phyloP scores from a whole-genome alignment of 2,113 vertebrate species.

The Passer montanus region DNA sequence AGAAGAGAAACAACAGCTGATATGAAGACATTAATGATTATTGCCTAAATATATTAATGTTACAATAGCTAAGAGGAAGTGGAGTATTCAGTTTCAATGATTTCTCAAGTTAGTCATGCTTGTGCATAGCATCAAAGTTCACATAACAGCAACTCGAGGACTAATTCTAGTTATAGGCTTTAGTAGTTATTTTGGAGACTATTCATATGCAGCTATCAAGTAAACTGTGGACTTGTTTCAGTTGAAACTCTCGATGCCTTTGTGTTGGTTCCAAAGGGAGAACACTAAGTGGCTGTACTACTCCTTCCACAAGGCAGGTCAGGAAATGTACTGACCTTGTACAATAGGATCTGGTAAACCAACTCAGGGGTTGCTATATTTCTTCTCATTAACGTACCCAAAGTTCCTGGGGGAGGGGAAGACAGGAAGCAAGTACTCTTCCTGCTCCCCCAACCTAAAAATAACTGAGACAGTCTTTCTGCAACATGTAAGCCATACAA shows the following conservation, averaged over 20 bases:
- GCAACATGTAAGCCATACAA: not conserved
- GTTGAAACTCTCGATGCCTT: not conserved
- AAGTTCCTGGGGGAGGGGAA: not conserved
- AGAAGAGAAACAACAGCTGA: not conserved
- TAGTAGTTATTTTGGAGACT: not conserved
- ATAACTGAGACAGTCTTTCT: not conserved
- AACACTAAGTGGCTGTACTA: not conserved
- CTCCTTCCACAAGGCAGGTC: not conserved
- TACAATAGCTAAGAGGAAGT: not conserved
- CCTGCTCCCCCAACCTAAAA: constrained; percentile 35
- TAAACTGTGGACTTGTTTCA: not conserved
- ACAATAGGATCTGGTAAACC: not conserved
- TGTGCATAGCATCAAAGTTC: not conserved
- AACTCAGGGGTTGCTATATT: not conserved
- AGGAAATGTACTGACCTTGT: not conserved
- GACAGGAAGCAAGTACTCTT: constrained; percentile 2
- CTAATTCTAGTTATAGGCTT: not conserved
- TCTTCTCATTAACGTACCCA: not conserved
- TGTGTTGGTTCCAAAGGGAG: not conserved
- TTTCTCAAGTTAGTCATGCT: not conserved
- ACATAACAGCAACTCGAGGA: not conserved
- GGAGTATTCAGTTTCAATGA: not conserved
- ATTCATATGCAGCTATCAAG: not conserved
- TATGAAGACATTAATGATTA: not conserved
- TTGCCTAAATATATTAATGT: not conserved